Percentiles rank a stretch among this genome's conserved stretches.
Evolutionary conservation across 2,888 invertebrate genomes (phyloP).

Genomic region (Drosophila mayaguana): DNA sequence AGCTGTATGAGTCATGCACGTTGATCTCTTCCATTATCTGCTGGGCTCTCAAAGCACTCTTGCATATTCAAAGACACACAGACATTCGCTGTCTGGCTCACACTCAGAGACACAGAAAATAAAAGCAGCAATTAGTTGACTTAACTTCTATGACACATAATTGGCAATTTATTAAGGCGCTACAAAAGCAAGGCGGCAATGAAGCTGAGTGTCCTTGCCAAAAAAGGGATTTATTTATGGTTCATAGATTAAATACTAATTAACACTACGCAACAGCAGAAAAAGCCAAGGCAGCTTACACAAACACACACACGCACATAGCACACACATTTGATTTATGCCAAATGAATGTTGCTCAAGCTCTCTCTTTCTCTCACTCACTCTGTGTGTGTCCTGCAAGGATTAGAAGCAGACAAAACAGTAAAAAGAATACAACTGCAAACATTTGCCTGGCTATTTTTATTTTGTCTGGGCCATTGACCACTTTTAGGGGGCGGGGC

Average conservation of each 20-base stretch:
- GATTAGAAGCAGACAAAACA: constrained; percentile 64
- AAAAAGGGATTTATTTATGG: constrained; percentile 77
- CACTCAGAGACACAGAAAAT: constrained; percentile 19
- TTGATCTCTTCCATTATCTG: constrained; percentile 2
- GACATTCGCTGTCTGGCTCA: neutral
- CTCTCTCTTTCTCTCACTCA: neutral
- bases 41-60: neutral
- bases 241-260: constrained; percentile 83
- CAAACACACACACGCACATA: constrained; percentile 27
- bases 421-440: constrained; percentile 39
- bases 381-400: constrained; percentile 53
- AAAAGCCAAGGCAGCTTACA: constrained; percentile 38
- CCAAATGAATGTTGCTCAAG: constrained; percentile 57
- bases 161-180: constrained; percentile 69
- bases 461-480: constrained; percentile 67
- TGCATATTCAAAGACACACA: neutral
- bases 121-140: constrained; percentile 74
- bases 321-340: constrained; percentile 74
- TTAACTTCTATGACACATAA: constrained; percentile 71
- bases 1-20: neutral
- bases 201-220: constrained; percentile 74
- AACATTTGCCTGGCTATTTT: constrained; percentile 61
- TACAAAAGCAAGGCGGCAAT: constrained; percentile 46
- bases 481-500: constrained; percentile 44
- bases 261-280: constrained; percentile 69